phyloP scores from a whole-genome alignment of 2,113 vertebrate genomes.

The Microtus montanus region DNA sequence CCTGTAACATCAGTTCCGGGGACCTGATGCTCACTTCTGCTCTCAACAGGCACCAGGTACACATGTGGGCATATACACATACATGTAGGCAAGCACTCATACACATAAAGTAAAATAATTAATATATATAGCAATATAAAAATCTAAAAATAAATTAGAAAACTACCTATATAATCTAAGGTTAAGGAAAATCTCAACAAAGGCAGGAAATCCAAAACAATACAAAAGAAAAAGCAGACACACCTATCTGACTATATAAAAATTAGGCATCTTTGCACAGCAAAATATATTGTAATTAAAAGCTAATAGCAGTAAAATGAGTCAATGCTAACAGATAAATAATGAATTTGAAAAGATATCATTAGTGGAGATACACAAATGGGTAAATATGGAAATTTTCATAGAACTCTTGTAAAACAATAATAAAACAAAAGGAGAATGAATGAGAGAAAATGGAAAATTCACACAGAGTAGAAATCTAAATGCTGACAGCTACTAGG shows the following conservation, averaged over 20 bases:
- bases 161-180: background rate
- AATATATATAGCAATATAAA: background rate
- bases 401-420: background rate
- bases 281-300: slow-evolving; percentile 40
- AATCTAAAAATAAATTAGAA: background rate
- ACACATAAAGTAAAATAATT: background rate
- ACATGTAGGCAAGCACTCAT: background rate
- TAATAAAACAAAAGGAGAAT: background rate
- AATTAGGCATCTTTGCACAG: background rate
- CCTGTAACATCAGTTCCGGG: background rate
- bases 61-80: background rate
- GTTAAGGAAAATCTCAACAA: background rate
- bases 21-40: background rate
- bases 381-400: background rate
- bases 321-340: background rate
- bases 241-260: background rate
- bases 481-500: background rate
- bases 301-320: background rate
- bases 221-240: background rate
- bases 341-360: slow-evolving; percentile 21
- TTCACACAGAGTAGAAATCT: background rate
- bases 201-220: slow-evolving; percentile 5
- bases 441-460: background rate
- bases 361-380: background rate
- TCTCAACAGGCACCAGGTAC: background rate